Conservation (phyloP, 2,888 invertebrate genomes). For the Hymenopus coronatus region DNA sequence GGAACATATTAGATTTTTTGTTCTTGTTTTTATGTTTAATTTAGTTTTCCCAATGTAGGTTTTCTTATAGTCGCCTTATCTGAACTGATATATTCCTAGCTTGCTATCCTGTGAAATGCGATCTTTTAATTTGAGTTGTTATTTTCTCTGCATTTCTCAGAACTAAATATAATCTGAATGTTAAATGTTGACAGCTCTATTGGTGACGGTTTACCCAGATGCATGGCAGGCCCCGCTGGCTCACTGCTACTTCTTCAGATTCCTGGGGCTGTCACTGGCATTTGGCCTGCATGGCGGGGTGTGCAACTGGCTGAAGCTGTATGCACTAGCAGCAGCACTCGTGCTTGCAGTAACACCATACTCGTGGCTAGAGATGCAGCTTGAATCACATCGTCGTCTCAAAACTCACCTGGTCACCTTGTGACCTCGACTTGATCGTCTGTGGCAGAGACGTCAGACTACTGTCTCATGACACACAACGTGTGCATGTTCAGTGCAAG, state of each 20-base stretch:
- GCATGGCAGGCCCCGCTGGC: conserved; percentile 56
- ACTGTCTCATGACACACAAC: neutral
- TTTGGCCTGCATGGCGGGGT: conserved; percentile 62
- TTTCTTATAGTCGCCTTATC: no score
- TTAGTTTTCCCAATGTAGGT: no score
- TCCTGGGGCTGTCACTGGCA: conserved; percentile 60
- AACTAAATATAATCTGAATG: neutral
- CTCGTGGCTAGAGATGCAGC: conserved; percentile 52
- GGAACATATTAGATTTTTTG: no score
- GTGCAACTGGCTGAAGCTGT: conserved; percentile 54
- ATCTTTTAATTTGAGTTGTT: no score
- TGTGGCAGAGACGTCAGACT: neutral
- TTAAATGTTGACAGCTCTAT: conserved; percentile 42
- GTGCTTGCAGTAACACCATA: conserved; percentile 54
- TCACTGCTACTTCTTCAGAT: conserved; percentile 51
- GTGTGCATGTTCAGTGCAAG: neutral
- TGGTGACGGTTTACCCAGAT: conserved; percentile 47
- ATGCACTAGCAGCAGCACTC: conserved; percentile 50
- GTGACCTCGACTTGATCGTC: neutral
- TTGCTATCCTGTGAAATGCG: no score
- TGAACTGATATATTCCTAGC: no score
- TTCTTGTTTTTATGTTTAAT: no score
- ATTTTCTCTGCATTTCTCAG: neutral
- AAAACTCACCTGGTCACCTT: conserved; percentile 2
- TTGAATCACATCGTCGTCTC: conserved; percentile 38